These are phyloP conservation scores for Zaprionus bogoriensis DNA, from an alignment of 2,888 invertebrate genomes.

Conservation along the genomic window DNA sequence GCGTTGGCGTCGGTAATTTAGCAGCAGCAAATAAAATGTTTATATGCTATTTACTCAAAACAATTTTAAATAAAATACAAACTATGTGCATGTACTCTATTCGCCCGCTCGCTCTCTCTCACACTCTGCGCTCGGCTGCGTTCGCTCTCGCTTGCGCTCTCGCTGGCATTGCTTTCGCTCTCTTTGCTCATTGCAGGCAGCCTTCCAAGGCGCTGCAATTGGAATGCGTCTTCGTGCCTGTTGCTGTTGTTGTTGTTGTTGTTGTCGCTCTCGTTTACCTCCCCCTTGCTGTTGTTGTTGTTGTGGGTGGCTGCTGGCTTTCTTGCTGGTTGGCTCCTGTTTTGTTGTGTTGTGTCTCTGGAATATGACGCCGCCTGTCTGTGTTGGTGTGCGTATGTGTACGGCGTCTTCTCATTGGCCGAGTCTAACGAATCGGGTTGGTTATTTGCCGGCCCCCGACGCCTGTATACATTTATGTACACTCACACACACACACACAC, in stretches of 20 bases:
- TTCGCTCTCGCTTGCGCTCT: slow-evolving; percentile 15
- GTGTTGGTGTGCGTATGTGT: slow-evolving; percentile 59
- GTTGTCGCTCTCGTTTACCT: slow-evolving; percentile 11
- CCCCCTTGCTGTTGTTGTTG: slow-evolving; percentile 45
- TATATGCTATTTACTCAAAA: slow-evolving; percentile 77
- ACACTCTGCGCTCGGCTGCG: slow-evolving; percentile 13
- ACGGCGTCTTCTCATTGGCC: slow-evolving; percentile 74
- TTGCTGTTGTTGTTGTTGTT: slow-evolving; percentile 28
- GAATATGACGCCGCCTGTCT: slow-evolving; percentile 73
- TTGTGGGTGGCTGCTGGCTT: slow-evolving; percentile 53
- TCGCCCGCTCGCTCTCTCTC: slow-evolving; percentile 19
- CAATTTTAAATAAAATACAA: slow-evolving; percentile 78
- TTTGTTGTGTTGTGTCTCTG: slow-evolving; percentile 76
- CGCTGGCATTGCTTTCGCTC: background rate
- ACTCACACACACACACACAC: slow-evolving; percentile 10
- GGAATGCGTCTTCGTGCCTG: slow-evolving; percentile 69
- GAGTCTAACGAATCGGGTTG: slow-evolving; percentile 71
- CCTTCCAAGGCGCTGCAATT: slow-evolving; percentile 72
- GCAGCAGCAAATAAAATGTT: slow-evolving; percentile 77
- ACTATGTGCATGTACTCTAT: slow-evolving; percentile 28
- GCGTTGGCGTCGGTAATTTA: slow-evolving; percentile 41
- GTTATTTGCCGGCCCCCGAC: slow-evolving; percentile 57
- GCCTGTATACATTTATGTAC: slow-evolving; percentile 6
- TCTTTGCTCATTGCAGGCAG: slow-evolving; percentile 42
- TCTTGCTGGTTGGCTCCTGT: slow-evolving; percentile 74